These are phyloP conservation scores for Tokudaia muenninki DNA, from an alignment of 2,797 vertebrate genomes.

Conservation along the genomic window DNA sequence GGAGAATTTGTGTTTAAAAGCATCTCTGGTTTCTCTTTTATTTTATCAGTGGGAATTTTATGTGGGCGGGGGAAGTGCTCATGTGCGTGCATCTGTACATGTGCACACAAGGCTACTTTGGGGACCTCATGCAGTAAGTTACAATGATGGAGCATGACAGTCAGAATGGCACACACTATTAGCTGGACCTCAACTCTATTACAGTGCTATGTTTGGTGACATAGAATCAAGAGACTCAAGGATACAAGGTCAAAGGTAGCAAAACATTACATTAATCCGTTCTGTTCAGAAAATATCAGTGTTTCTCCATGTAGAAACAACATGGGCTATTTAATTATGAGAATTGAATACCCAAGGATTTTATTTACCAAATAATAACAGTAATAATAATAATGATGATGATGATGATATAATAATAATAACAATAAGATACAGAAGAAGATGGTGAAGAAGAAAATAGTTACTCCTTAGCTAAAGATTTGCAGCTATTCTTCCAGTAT, in stretches of 20 bases:
- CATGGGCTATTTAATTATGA: constrained; percentile 89
- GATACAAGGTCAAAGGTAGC: constrained; percentile 93
- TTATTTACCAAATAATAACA: constrained; percentile 64
- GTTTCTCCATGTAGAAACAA: constrained; percentile 87
- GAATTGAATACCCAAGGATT: constrained; percentile 80
- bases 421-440: not conserved
- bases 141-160: constrained; percentile 94
- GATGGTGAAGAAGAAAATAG: not conserved
- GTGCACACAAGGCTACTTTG: constrained; percentile 89
- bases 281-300: constrained; percentile 89
- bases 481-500: constrained; percentile 50
- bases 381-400: not conserved
- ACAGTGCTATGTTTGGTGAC: constrained; percentile 92
- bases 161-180: constrained; percentile 93
- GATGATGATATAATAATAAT: not conserved
- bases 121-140: constrained; percentile 92
- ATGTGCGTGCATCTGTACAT: constrained; percentile 71
- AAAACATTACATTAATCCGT: constrained; percentile 94
- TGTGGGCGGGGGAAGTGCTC: not conserved
- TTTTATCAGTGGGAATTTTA: constrained; percentile 84
- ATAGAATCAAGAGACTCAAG: constrained; percentile 93
- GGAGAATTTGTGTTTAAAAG: constrained; percentile 87
- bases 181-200: constrained; percentile 93
- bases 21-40: constrained; percentile 85
- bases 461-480: constrained; percentile 59